Percentiles rank a stretch among this genome's conserved stretches.
phyloP scores from a whole-genome alignment of 1,140 invertebrate genomes.

The Sitophilus oryzae region DNA sequence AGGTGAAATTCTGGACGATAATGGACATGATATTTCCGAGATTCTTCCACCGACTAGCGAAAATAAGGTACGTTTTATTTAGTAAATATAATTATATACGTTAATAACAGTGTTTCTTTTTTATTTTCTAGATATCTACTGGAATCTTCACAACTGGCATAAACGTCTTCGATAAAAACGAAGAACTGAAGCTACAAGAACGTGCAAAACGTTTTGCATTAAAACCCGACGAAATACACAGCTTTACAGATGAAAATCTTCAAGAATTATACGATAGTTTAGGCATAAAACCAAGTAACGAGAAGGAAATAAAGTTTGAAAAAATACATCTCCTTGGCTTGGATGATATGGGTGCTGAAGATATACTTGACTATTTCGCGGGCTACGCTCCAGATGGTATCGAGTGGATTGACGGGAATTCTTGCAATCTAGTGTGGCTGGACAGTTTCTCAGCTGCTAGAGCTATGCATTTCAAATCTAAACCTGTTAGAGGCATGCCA shows the following conservation, averaged over 20 bases:
- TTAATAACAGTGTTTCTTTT: conserved; percentile 24
- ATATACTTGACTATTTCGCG: conserved; percentile 73
- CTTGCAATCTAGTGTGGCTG: conserved; percentile 76
- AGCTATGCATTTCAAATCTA: conserved; percentile 59
- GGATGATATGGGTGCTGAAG: conserved; percentile 67
- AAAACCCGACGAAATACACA: conserved; percentile 49
- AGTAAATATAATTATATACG: conserved; percentile 3
- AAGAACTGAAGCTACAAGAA: conserved; percentile 58
- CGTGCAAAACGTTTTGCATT: conserved; percentile 65
- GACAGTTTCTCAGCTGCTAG: conserved; percentile 64
- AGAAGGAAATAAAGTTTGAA: conserved; percentile 62
- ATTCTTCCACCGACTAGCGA: not conserved
- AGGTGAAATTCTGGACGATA: conserved; percentile 48
- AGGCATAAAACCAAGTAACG: conserved; percentile 55
- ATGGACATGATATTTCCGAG: conserved; percentile 31
- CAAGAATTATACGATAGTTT: conserved; percentile 60
- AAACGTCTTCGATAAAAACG: conserved; percentile 57
- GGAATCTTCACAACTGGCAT: conserved; percentile 52
- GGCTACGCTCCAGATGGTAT: conserved; percentile 65
- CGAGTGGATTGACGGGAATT: conserved; percentile 75
- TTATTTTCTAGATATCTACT: conserved; percentile 43
- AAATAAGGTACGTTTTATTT: conserved; percentile 5
- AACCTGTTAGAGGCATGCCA: conserved; percentile 46
- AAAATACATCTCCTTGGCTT: conserved; percentile 69
- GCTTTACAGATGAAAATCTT: conserved; percentile 52